Base-by-base conservation (phyloP, 2,888 invertebrate genomes). In the Spicauda simplicius region DNA sequence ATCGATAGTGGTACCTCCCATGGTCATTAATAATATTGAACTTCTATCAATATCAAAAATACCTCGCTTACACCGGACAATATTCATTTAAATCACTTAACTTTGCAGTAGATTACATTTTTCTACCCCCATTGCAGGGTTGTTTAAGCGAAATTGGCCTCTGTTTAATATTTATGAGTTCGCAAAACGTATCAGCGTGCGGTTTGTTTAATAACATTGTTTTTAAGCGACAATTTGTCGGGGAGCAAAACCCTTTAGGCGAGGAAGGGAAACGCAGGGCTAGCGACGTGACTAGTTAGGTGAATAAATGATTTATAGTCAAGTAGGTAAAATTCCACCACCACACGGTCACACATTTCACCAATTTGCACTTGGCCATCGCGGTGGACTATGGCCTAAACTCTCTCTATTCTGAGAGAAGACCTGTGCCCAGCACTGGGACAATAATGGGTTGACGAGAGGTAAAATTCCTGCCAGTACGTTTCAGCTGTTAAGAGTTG, bases 171-270 rank as follows among this genome's bases (percentile, higher is more conserved):
- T 92, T 90, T 90, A 91, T 92, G 91, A 89, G 87, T 83, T 85
- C 82, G 84, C 84, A 89, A 90, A 91, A 87, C 88, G 90, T 87
- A 91, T 91, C 92, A 89, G 82, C 79, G 81, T 80, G 90, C 87
- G 91, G 91, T 90, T 90, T 88, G 91, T 89, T 91, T 91, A 92
- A 92, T 92, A 84, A 82, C 86, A 86, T 90, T 91, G 92, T 92
- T 92, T 92, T 92, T 90, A 91, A 92, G 87, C 90, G 90, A 85
- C 87, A 86, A 90, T 91, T 88, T 78, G 78, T 75, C 75, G 77
- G 78, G 74, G 76, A 77, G 70, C 74, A 70, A 77, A 73, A 77
- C 78, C 78, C 78, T 77, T 92, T 91, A 88, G 92, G 92, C 91
- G 82, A 88, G 78, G 78, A 81, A 81, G 81, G 76, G 78, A 70